Evolutionary conservation across 2,888 invertebrate species (phyloP), one percentile per base, ranked within the genome.

Genomic region (Phlogophora meticulosa): DNA sequence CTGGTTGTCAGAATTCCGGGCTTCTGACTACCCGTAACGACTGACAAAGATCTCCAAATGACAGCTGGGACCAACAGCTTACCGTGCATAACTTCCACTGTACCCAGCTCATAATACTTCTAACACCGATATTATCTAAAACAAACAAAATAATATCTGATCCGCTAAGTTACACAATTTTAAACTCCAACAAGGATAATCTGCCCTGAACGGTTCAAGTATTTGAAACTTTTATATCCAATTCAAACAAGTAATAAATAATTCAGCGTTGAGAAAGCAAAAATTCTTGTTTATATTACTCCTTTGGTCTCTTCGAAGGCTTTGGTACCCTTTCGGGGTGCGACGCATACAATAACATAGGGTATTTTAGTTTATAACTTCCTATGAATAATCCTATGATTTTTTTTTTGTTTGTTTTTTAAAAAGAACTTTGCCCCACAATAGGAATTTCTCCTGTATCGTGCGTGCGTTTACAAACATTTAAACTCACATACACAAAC

Each of bases 221-320:
- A 58, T 40, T 49, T 24, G 17, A 10, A 76, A 72, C 68, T 78
- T 72, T 76, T 56, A 58, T 46, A 66, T 66, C 46, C 53, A 57
- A 63, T 55, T 64, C 46, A 46, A 45, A n/a, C 45, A 36, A 42
- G 60, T 72, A 38, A 76, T 78, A 69, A 65, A 78, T 78, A 59
- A 80, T 78, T 80, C 80, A 78, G 72, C 46, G 78, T 61, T 68
- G 40, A 49, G 38, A 48, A 34, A 57, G 69, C 45, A 72, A 78
- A 78, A 53, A 80, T 61, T 69, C 66, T 58, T 66, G 58, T 80
- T 72, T 72, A 43, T 62, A 67, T 56, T 66, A 34, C 22, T 62
- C 59, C 63, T 69, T 69, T 43, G 38, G 43, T 75, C 32, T 36
- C 32, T 61, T 56, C 49, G n/a, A 11, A 58, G 24, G 36, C n/a